Base-by-base conservation (phyloP, 2,888 invertebrate species). In the Acronicta leporina region DNA sequence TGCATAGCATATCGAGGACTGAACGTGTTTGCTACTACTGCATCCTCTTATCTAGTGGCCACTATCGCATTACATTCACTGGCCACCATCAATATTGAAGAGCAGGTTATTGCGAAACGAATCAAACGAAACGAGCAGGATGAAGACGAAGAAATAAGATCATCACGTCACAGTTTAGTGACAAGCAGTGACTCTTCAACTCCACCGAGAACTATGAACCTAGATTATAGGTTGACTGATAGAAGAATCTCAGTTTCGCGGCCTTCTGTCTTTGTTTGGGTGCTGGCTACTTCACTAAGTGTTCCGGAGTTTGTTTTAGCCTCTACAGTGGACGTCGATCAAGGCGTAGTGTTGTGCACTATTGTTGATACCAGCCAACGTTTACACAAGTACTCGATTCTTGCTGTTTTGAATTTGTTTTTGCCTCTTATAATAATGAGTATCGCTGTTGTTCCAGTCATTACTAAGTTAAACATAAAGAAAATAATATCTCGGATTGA, bases 221-320 rank as follows among this genome's bases (percentile, higher is more conserved):
- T 95, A 9, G 95, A 95, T 79, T 96, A 96, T 73, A 84, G 94
- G 47, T 84, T 92, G 62, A 82, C 89, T 33, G 89, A 91, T 63
- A 89, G 85, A 2, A 84, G 79, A 66, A 86, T 96, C 40, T 92
- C 95, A 13, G 93, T 95, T 27, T 82, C 93, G 40, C 90, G 95
- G 48, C 96, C 96, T 1, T 89, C 93, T 25, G 79, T 95, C 56
- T 94, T 96, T 69, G 92, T 96, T 48, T 96, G 96, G 96, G 89
- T 95, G 66, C 81, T 95, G 48, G 92, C 95, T 38, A 82, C 94
- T 44, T 96, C 96, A 0, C 82, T 96, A 38, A 95, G 96, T 81
- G 91, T 96, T 48, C 96, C 96, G 10, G 95, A 95, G 74, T 95
- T 95, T 81, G 90, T 92, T 30, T 85, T 96, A 67, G 94, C 95